Evolutionary conservation across 2,113 vertebrate genomes (phyloP), one percentile per base, ranked within the genome.

Genomic region (Strigops habroptila): DNA sequence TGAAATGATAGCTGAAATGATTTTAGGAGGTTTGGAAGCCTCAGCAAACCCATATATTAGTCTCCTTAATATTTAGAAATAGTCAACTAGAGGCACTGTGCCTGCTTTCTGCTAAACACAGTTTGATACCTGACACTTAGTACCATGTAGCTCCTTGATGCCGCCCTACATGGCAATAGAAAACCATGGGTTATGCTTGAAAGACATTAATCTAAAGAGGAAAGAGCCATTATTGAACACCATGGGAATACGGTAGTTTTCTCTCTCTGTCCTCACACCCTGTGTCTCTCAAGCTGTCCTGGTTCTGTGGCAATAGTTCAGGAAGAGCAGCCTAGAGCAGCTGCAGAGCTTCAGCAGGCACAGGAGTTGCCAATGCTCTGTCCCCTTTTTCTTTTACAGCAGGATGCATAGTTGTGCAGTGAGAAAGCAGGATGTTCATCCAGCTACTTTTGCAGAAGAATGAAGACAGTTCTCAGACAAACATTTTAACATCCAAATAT

Each of bases 401-500:
- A 14, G 78, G 86, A 83, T 79, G n/a, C 95, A 96, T 94, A 97
- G 87, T 27, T 97, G 82, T 92, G 79, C 39, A 53, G 73, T 96
- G 97, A 98, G 93, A 94, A 95, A 93, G 76, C 5, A 4, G 59
- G 70, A 84, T 39, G 22, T 95, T 91, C 39, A 82, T 97, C 91
- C 93, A 97, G 87, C 95, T 94, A 78, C 21, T 84, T 91, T 31
- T 86, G 73, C 69, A 41, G 55, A 28, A 53, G 69, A 90, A 86
- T 78, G 90, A 91, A 94, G 71, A 86, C 62, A 71, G 87, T 79
- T 93, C 90, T 97, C 95, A 97, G 75, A 65, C 62, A 96, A 97
- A 93, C 68, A 59, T 60, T 92, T 91, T 81, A 91, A 88, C 86
- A 87, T 95, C 95, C 95, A 96, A 90, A 95, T 95, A 88, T 88